Evolutionary conservation across 1,140 invertebrate genomes (phyloP), one percentile per base, ranked within the genome.

Genomic region (Triops longicaudatus): DNA sequence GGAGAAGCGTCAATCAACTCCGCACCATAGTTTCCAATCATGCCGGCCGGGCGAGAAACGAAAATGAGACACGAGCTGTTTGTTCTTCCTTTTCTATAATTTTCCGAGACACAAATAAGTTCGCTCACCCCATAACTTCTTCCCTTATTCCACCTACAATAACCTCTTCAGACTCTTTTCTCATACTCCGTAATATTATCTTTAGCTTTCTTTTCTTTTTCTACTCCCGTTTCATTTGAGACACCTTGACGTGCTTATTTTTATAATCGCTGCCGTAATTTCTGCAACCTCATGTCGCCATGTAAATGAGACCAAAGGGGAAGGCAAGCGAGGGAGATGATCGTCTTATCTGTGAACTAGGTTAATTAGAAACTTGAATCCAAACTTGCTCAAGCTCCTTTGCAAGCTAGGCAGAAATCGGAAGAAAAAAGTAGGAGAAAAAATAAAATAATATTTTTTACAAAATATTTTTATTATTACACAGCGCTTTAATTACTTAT

Each of bases 11-110:
- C 50, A 63, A 63, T 63, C 50, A 63, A 63, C 50, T 63, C 50
- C 50, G 22, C 50, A 63, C 50, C 50, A 63, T 63, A 63, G 50
- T 63, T 63, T 22, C 50, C 50, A 63, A 63, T 63, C 50, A 63
- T 63, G 22, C 5, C 50, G 4, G 17, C 22, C 50, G 17, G 31
- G 2, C 7, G 31, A 37, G 31, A 37, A 7, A 37, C 31, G 7
- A 37, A 37, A 37, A 37, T 7, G 2, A 37, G 31, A 37, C 31
- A 37, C 31, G 31, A 37, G 31, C 50, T 63, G 17, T 63, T 22
- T 63, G 17, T 63, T n/a, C 22, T 22, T 63, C 50, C 22, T 10
- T 63, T 22, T 63, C 50, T 63, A 22, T 63, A 6, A n/a, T 22
- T 17, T 22, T 63, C 17, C 14, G 14, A 63, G 22, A 63, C 14